phyloP scores from a whole-genome alignment of 2,888 invertebrate species.

The Tromatobia lineatoria region DNA sequence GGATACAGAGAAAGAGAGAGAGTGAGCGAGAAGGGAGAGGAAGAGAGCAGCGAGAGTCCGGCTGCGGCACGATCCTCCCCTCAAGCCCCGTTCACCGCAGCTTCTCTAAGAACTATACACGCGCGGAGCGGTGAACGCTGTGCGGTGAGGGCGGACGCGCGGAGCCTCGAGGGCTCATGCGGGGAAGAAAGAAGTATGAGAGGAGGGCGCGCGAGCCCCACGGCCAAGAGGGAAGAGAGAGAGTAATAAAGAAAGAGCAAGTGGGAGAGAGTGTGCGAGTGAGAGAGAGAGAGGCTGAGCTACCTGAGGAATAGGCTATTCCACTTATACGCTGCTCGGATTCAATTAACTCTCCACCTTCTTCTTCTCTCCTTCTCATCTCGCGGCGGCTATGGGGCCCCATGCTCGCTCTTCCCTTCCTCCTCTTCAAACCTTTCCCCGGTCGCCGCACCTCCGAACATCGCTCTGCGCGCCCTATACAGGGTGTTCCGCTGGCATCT shows the following conservation, averaged over 20 bases:
- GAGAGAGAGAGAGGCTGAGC: conserved; percentile 67
- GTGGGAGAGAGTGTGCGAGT: no score
- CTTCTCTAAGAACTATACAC: conserved; percentile 39
- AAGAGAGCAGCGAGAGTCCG: conserved; percentile 58
- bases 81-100: conserved; percentile 51
- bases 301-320: conserved; percentile 84
- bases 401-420: conserved; percentile 52
- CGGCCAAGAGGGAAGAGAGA: conserved; percentile 56
- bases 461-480: conserved; percentile 72
- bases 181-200: conserved; percentile 82
- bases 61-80: conserved; percentile 56
- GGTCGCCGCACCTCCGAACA: conserved; percentile 52
- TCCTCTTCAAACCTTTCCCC: conserved; percentile 27
- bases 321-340: conserved; percentile 85
- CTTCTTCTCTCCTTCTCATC: conserved; percentile 80
- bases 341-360: conserved; percentile 84
- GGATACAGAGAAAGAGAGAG: conserved; percentile 59
- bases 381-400: conserved; percentile 72
- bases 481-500: conserved; percentile 74
- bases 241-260: conserved; percentile 58
- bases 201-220: conserved; percentile 72
- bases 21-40: conserved; percentile 40
- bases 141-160: conserved; percentile 70
- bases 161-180: conserved; percentile 71
- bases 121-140: conserved; percentile 64